Conservation (phyloP, 2,888 invertebrate genomes). For the Diplazon laetatorius region DNA sequence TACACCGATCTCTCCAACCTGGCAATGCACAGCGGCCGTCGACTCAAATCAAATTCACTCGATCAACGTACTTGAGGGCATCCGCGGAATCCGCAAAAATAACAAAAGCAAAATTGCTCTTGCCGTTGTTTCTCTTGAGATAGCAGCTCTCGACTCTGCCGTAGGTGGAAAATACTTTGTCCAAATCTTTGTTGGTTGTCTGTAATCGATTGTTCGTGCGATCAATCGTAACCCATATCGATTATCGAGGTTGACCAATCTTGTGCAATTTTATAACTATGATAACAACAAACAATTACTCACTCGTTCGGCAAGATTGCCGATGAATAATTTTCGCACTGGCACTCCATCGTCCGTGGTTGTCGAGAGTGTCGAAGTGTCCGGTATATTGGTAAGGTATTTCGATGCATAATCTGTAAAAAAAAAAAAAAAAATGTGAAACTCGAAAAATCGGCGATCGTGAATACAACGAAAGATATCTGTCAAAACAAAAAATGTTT, state of each 20-base stretch:
- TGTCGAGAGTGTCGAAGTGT: slow-evolving; percentile 44
- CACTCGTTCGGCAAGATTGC: slow-evolving; percentile 85
- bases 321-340: slow-evolving; percentile 85
- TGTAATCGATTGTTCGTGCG: slow-evolving; percentile 75
- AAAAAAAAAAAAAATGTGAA: not conserved
- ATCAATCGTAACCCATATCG: too few relatives aligned
- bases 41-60: not conserved
- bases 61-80: slow-evolving; percentile 83
- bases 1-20: not conserved
- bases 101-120: slow-evolving; percentile 84
- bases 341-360: slow-evolving; percentile 85
- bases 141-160: slow-evolving; percentile 85
- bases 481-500: slow-evolving; percentile 49
- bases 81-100: slow-evolving; percentile 84
- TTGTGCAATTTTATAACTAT: too few relatives aligned
- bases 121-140: slow-evolving; percentile 83
- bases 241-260: too few relatives aligned
- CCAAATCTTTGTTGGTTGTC: slow-evolving; percentile 84
- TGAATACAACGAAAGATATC: slow-evolving; percentile 10
- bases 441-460: not conserved
- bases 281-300: slow-evolving; percentile 65
- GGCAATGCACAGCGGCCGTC: not conserved
- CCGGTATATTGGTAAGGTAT: slow-evolving; percentile 23
- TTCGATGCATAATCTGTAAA: slow-evolving; percentile 21
- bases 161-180: slow-evolving; percentile 84